Percentiles rank a stretch among this genome's conserved stretches.
Conservation (phyloP, 1,140 invertebrate species). For the Macrosteles quadrilineatus region DNA sequence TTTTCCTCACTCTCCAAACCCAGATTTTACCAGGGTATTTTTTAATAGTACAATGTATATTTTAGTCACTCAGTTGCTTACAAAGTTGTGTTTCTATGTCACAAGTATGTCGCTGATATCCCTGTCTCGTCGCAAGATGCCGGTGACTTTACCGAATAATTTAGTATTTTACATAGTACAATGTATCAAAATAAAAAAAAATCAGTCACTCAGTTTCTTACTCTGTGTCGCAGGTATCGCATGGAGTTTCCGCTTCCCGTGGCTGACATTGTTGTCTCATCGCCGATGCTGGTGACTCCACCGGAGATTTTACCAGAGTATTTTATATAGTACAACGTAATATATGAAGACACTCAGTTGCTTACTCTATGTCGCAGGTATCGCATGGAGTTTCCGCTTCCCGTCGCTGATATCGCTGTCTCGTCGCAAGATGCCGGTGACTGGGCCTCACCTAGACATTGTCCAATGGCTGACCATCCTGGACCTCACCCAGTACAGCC, state of each 20-base stretch:
- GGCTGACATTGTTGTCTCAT: constrained; percentile 38
- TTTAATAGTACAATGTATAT: no score
- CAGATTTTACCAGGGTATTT: no score
- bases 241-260: constrained; percentile 53
- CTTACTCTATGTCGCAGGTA: constrained; percentile 43
- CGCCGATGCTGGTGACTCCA: constrained; percentile 21
- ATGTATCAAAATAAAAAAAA: no score
- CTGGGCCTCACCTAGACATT: constrained; percentile 50
- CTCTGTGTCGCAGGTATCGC: constrained; percentile 47
- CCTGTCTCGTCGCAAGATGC: constrained; percentile 21
- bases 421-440: constrained; percentile 19
- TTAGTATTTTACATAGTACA: no score
- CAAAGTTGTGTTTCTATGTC: no score
- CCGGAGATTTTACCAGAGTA: no score
- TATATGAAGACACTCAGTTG: no score
- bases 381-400: constrained; percentile 53
- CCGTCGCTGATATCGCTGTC: constrained; percentile 44
- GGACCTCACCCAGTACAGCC: constrained; percentile 51
- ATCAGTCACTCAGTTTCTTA: no score
- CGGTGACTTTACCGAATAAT: no score
- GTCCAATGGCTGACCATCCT: constrained; percentile 51
- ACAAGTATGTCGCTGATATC: constrained; percentile 48
- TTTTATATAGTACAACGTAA: no score
- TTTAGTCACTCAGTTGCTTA: no score
- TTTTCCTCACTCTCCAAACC: no score